Evolutionary conservation across 1,140 invertebrate genomes (phyloP), one percentile per base, ranked within the genome.

Genomic region (Odontomachus brunneus): DNA sequence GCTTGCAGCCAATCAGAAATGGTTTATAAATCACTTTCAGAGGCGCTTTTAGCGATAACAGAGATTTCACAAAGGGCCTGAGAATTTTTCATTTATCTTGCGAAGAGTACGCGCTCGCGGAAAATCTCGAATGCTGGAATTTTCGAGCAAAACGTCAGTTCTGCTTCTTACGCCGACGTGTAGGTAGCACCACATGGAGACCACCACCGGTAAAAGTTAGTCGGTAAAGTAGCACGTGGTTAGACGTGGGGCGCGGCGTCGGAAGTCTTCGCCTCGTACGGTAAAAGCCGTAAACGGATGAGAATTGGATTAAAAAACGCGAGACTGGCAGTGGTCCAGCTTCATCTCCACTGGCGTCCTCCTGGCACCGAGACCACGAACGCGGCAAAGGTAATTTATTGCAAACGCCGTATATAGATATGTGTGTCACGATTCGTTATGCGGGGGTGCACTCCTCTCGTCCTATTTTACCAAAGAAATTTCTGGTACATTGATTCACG

Each of bases 261-360:
- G 69, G 76, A 84, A 87, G 22, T 74, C 60, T 76, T 84, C 71
- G 26, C 55, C 38, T 71, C 80, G 19, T 63, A 82, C 63, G 83
- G 82, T 82, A 84, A 86, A 84, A 84, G 48, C 12, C 49, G 63
- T 59, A 81, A 73, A 86, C 29, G 80, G 33, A 73, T 83, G 65
- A 71, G 84, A 86, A 88, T 78, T 72, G 62, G 29, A 81, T 84
- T 83, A 76, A 53, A 48, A 75, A 82, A 51, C 72, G 26, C 24
- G 53, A 62, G 19, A 53, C 75, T 89, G 88, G 88, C 85, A 83
- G 29, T 51, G 26, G 57, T 87, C 85, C 88, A 89, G 59, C 53
- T 17, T 69, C 55, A 75, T 80, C 49, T 71, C 29, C n/a, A 48
- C 2, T 3, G 17, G 33, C n/a, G 53, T 26, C 62, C 22, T 49